Evolutionary conservation across 1,140 invertebrate species (phyloP).

Genomic region (Lycorma delicatula): DNA sequence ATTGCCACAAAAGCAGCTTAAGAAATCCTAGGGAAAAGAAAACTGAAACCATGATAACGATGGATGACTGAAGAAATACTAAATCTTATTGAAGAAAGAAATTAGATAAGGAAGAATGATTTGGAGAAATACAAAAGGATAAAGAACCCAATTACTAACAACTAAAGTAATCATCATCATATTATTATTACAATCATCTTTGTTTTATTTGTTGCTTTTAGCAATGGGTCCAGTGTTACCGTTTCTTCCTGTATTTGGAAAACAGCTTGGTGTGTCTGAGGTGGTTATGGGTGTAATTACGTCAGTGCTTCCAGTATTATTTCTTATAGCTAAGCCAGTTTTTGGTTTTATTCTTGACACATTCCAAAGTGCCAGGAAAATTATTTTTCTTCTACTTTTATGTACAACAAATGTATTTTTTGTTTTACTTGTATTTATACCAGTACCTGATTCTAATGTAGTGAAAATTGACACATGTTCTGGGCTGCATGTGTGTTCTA

Average conservation of each 20-base stretch:
- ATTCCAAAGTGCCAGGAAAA: constrained; percentile 49
- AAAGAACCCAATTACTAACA: too few relatives aligned
- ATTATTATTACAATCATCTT: not conserved
- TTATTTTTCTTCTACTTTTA: constrained; percentile 57
- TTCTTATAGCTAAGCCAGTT: constrained; percentile 59
- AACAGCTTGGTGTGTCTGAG: constrained; percentile 62
- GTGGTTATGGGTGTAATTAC: constrained; percentile 61
- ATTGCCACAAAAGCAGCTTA: too few relatives aligned
- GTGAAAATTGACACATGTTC: constrained; percentile 29
- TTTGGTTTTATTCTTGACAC: constrained; percentile 63
- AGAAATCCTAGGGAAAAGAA: too few relatives aligned
- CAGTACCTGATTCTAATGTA: constrained; percentile 32
- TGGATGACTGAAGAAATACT: too few relatives aligned
- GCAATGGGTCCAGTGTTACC: constrained; percentile 68
- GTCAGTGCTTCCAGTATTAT: constrained; percentile 56
- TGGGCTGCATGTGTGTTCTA: constrained; percentile 33
- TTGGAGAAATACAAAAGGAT: too few relatives aligned
- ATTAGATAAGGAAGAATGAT: too few relatives aligned
- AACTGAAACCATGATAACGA: too few relatives aligned
- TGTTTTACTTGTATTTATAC: constrained; percentile 42
- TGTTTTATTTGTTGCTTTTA: constrained; percentile 37
- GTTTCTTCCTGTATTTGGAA: constrained; percentile 61
- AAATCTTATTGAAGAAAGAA: too few relatives aligned
- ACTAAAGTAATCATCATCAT: not conserved
- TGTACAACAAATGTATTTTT: constrained; percentile 48